Evolutionary conservation across 2,797 vertebrate genomes (phyloP).

Genomic region (Sebastes glaucus): DNA sequence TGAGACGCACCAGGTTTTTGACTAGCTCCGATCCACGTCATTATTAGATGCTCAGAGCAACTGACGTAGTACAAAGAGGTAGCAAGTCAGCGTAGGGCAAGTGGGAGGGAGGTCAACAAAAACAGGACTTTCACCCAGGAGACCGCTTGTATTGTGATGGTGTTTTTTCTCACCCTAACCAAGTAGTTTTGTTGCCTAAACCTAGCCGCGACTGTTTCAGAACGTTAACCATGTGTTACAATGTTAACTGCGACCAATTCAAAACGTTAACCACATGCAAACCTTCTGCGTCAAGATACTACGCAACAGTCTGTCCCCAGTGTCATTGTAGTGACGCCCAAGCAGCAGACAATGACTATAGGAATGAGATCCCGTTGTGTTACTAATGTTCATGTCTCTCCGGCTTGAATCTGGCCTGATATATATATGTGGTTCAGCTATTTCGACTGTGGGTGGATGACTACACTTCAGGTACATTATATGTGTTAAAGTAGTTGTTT

Average conservation of each 20-base stretch:
- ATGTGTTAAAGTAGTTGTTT: conserved; percentile 26
- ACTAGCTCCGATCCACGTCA: too few species aligned
- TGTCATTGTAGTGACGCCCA: not conserved
- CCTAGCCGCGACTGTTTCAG: not conserved
- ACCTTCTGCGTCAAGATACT: not conserved
- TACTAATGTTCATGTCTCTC: not conserved
- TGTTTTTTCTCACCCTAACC: not conserved
- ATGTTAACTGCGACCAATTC: not conserved
- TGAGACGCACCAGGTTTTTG: too few species aligned
- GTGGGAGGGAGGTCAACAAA: too few species aligned
- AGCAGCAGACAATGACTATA: not conserved
- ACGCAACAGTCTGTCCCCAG: not conserved
- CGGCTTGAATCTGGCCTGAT: not conserved
- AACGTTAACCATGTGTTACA: not conserved
- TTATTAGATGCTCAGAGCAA: too few species aligned
- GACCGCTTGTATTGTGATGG: not conserved
- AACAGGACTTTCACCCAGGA: too few species aligned
- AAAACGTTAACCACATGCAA: not conserved
- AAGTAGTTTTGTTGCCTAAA: not conserved
- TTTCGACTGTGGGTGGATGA: conserved; percentile 15
- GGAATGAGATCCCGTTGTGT: not conserved
- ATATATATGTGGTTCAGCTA: conserved; percentile 2
- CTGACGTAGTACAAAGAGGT: too few species aligned
- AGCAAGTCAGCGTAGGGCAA: too few species aligned
- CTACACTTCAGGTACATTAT: conserved; percentile 38